phyloP scores from a whole-genome alignment of 2,113 vertebrate genomes.

The Gallinago undulata region DNA sequence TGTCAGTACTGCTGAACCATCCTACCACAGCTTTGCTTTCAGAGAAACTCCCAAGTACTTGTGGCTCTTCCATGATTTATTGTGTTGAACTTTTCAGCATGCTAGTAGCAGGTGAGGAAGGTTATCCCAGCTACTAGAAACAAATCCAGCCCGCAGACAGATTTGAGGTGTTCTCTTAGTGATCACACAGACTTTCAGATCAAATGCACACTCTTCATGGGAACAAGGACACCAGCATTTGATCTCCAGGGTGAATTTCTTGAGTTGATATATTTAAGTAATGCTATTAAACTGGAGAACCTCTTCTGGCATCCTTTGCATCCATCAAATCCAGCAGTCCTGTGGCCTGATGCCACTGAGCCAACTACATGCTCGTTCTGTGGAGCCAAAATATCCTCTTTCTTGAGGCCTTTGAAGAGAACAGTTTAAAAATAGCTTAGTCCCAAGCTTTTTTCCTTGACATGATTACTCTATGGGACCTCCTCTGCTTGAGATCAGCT shows the following conservation, averaged over 20 bases:
- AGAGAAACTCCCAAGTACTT: background rate
- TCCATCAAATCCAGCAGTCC: background rate
- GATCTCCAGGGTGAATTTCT: background rate
- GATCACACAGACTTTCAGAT: background rate
- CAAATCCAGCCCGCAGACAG: background rate
- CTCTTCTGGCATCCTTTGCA: background rate
- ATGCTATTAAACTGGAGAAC: background rate
- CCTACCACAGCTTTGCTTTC: background rate
- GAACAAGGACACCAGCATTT: background rate
- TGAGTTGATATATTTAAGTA: background rate
- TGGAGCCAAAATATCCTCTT: background rate
- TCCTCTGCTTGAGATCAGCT: background rate
- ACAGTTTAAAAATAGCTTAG: background rate
- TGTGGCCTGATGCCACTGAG: background rate
- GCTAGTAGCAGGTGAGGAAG: background rate
- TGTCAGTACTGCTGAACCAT: background rate
- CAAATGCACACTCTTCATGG: background rate
- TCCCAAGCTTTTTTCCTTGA: background rate
- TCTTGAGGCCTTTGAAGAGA: background rate
- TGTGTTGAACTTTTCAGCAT: background rate
- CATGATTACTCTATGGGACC: background rate
- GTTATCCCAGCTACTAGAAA: background rate
- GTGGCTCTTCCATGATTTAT: background rate
- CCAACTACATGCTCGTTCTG: background rate
- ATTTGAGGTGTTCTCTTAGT: background rate